Evolutionary conservation across 2,113 vertebrate species (phyloP), one percentile per base, ranked within the genome.

Genomic region (Psittacara wagleri): DNA sequence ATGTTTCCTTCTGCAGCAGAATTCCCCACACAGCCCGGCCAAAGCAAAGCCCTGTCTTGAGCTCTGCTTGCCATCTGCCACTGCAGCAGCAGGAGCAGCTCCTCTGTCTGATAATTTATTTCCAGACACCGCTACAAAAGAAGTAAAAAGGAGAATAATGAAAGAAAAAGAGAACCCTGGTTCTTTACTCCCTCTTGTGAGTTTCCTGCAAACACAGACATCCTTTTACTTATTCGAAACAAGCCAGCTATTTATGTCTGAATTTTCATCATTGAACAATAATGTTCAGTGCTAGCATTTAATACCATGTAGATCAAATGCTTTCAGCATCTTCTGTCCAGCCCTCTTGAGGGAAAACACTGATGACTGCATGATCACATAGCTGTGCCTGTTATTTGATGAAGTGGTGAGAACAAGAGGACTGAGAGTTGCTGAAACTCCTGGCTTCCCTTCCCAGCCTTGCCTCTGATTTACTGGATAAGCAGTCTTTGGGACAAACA

Each of bases 281-380:
- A 85, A 83, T 0, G 6, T 89, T 96, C 88, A 70, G 46, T 69
- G 84, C 81, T 95, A 83, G 92, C 33, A 1, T 83, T 90, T 95
- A 86, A 90, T 89, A 72, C 82, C 73, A 85, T 83, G 96, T 84
- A 84, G 86, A 92, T 94, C 86, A 94, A 91, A 95, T 94, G 83
- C 88, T 94, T 95, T 96, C 94, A 94, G 91, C 95, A 83, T 96
- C 96, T 87, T 96, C 95, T 92, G 94, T 69, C 89, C 95, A 79
- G 83, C 86, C 86, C 82, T 78, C 92, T 92, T 90, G 54, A 95
- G 95, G 88, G 82, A 84, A 79, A 94, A 87, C 88, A 76, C 86
- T 89, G 88, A 93, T 92, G 94, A 85, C 95, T 82, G 77, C 46
- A 51, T 69, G 95, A 92, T 96, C 96, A 51, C 92, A 92, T 94